Base-by-base conservation (phyloP, 2,113 vertebrate species). In the Tyrannus savana region DNA sequence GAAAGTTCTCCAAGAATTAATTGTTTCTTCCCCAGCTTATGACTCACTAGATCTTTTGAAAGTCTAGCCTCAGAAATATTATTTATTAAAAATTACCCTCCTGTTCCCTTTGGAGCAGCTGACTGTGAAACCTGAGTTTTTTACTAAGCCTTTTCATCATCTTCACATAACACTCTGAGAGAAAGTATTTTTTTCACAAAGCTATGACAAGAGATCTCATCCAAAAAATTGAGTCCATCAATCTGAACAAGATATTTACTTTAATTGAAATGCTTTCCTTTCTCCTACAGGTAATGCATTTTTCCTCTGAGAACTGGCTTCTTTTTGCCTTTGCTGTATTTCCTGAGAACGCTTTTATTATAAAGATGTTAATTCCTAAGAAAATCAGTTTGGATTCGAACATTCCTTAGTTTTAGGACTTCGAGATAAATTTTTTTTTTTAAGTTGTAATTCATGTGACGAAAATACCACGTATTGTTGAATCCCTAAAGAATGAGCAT, bases 161-260 rank as follows among this genome's bases (percentile, higher is more conserved):
- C 30, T 25, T 31, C 2, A 3, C 19, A 7, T 14, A 44, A 67
- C 37, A 44, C 2, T 23, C 4, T 5, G 6, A 0, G 2, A 68
- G 30, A 66, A 82, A 47, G 23, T 16, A 42, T 41, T 87, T 87
- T 58, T 92, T 35, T 22, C 24, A 18, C 23, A 31, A 16, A 84
- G 41, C 28, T 74, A 9, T 24, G 33, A 39, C 21, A 69, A 41
- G 82, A 73, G 42, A 37, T 37, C 28, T 66, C 50, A 71, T 42
- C 17, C 22, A 58, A 78, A 55, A 82, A 60, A 55, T 0, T 35
- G 30, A 79, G 8, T 50, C 18, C 4, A 25, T 37, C 41, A 87
- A 73, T n/a, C 37, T 31, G 44, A 68, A 68, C 6, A 79, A 64
- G 19, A 47, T 21, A 77, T 39, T 73, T 37, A 10, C 19, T 80